Evolutionary conservation across 1,140 invertebrate genomes (phyloP), one percentile per base, ranked within the genome.

Genomic region (Notospermus geniculatus): DNA sequence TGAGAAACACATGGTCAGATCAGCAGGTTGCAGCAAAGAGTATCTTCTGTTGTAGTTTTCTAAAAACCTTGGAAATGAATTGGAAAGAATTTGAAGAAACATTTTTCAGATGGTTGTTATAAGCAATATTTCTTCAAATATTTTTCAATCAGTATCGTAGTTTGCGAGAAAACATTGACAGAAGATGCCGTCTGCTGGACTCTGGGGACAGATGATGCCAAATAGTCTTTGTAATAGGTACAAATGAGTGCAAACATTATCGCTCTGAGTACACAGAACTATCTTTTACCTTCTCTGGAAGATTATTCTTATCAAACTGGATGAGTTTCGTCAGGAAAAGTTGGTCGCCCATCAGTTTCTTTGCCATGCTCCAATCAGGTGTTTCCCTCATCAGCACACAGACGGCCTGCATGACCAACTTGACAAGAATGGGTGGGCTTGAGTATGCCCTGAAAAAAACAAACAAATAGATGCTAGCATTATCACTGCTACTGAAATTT

Each of bases 351-450:
- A 81, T 63, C 63, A 82, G 66, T 36, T 69, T 70, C 56, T 74
- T 76, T 15, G 78, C 77, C 19, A 71, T 75, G 2, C 69, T 55
- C 80, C 79, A 81, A 57, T 77, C 73, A 15, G 78, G 72, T 63
- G 92, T 93, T 69, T 87, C 84, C 1, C 88, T 88, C 1, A 95
- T 76, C 0, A 96, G 81, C 29, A 94, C 84, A 80, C 91, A 92
- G 0, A 95, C 89, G 22, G 92, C 88, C 78, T 91, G 90, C 89
- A 95, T 91, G 19, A 82, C 78, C 30, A 70, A 77, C 62, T 64
- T 67, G 0, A 82, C 78, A 22, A 80, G 67, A 11, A 57, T 61
- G 19, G 80, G 80, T 7, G 80, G 80, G 17, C 59, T 71, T 13
- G 61, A 64, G 68, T 81, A 82, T 11, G 78, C 76, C 41, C 80